Conservation (phyloP, 2,888 invertebrate species). For the Lymantria monacha region DNA sequence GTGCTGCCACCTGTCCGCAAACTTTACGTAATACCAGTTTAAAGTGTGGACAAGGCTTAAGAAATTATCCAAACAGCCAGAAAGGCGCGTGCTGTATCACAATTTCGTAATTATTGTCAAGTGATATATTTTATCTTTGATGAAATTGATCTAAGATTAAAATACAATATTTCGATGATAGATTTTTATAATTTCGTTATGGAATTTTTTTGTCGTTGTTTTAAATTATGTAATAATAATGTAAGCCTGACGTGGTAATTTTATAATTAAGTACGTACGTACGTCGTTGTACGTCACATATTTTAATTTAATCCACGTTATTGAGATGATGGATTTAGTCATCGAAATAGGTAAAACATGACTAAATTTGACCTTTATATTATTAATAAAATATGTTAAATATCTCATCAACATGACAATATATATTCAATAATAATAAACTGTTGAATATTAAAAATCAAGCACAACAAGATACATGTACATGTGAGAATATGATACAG, state of each 20-base stretch:
- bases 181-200: background rate
- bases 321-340: background rate
- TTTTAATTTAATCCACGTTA: no score
- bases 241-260: no score
- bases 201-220: background rate
- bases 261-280: no score
- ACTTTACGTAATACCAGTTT: constrained; percentile 41
- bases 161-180: background rate
- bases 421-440: background rate
- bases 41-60: constrained; percentile 34
- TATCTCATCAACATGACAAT: constrained; percentile 1
- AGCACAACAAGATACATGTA: background rate
- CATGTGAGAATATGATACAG: background rate
- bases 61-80: constrained; percentile 31
- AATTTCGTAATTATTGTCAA: constrained; percentile 11
- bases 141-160: background rate
- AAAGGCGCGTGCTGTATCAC: constrained; percentile 32
- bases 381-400: background rate
- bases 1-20: constrained; percentile 35
- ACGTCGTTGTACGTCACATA: no score
- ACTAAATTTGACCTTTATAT: background rate
- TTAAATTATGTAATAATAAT: no score
- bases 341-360: background rate
- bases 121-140: constrained; percentile 1
- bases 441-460: background rate